These are phyloP conservation scores for Drosophila fuyamai DNA, from an alignment of 1,140 invertebrate species.

Conservation along the genomic window DNA sequence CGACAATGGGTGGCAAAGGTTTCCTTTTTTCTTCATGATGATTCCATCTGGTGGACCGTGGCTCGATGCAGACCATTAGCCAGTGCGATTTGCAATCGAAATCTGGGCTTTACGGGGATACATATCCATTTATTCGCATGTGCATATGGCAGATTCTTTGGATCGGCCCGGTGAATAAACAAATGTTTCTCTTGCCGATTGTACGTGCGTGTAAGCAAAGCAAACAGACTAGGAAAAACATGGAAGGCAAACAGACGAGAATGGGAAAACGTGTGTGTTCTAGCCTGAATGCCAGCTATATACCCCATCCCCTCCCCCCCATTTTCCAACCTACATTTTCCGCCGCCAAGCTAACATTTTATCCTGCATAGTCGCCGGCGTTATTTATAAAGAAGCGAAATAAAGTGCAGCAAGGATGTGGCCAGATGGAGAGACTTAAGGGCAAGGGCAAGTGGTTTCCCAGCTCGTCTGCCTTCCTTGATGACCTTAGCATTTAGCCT, in stretches of 20 bases:
- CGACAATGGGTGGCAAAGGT: slow-evolving; percentile 1
- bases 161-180: slow-evolving; percentile 27
- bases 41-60: background rate
- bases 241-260: slow-evolving; percentile 47
- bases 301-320: background rate
- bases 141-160: slow-evolving; percentile 15
- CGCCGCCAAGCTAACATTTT: slow-evolving; percentile 18
- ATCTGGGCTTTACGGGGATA: slow-evolving; percentile 2
- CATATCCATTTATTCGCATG: slow-evolving; percentile 21
- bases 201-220: slow-evolving; percentile 19
- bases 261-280: slow-evolving; percentile 30
- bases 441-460: slow-evolving; percentile 27
- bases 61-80: slow-evolving; percentile 24
- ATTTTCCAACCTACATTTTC: background rate
- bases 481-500: slow-evolving; percentile 64
- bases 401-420: slow-evolving; percentile 33
- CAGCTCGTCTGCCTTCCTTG: slow-evolving; percentile 10
- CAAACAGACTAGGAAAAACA: slow-evolving; percentile 61
- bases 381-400: slow-evolving; percentile 60
- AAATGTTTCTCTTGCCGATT: slow-evolving; percentile 14
- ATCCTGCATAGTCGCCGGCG: slow-evolving; percentile 49
- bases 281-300: slow-evolving; percentile 1
- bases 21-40: background rate
- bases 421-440: slow-evolving; percentile 2
- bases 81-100: slow-evolving; percentile 24